A percentile compares a stretch with the other conserved stretches of the same genome.
Evolutionary conservation across 92 coral and sea anemone species (phyloP).

Genomic region (Anthopleura xanthogrammica): DNA sequence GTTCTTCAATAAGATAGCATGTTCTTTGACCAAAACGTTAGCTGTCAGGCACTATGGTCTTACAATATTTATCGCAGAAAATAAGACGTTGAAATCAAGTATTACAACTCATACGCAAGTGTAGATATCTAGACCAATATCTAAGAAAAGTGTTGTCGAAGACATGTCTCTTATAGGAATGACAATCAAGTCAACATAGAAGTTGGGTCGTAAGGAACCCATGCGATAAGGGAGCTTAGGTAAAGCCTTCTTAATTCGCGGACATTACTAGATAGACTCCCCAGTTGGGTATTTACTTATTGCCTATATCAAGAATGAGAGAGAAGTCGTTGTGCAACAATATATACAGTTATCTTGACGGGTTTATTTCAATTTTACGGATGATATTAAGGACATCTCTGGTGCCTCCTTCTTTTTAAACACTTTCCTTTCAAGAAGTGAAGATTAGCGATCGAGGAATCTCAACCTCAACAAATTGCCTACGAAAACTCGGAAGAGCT

Average conservation of each 20-base stretch:
- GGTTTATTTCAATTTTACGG: background rate
- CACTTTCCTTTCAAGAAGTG: slow-evolving; percentile 1
- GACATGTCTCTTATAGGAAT: background rate
- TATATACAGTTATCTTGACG: slow-evolving; percentile 1
- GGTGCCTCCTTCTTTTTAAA: background rate
- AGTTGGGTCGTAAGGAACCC: background rate
- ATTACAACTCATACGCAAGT: background rate
- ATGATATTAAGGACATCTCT: background rate
- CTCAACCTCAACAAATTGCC: background rate
- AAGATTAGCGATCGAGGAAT: background rate
- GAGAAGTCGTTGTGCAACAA: background rate
- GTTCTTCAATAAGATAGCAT: background rate
- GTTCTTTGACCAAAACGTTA: background rate
- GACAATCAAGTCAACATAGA: background rate
- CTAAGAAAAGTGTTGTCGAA: background rate
- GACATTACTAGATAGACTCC: no score
- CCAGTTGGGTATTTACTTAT: background rate
- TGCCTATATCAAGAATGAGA: background rate
- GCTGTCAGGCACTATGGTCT: background rate
- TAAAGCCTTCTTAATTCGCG: no score
- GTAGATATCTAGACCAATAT: background rate
- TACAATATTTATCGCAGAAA: slow-evolving; percentile 1
- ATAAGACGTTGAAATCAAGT: background rate
- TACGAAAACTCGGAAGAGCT: background rate
- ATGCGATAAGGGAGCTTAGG: background rate